phyloP scores from a whole-genome alignment of 2,113 vertebrate genomes.

The Malurus alboscapulatus region DNA sequence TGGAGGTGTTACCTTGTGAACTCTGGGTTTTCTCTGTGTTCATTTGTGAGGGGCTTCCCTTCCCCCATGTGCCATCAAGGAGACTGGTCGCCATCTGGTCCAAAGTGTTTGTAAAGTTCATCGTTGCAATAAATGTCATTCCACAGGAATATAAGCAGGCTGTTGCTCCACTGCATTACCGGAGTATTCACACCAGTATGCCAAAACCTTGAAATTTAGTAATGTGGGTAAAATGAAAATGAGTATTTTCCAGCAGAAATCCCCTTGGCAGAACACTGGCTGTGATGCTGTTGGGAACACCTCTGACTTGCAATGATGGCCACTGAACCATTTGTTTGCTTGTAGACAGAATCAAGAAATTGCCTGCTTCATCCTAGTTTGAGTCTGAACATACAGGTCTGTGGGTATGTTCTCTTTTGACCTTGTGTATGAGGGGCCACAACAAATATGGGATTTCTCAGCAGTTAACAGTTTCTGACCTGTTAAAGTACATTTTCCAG shows the following conservation, averaged over 20 bases:
- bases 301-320: not conserved
- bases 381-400: not conserved
- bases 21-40: not conserved
- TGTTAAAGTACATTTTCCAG: not conserved
- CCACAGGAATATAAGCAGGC: not conserved
- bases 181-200: not conserved
- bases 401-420: not conserved
- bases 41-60: not conserved
- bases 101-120: slow-evolving; percentile 19
- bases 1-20: not conserved
- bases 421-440: not conserved
- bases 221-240: not conserved
- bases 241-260: not conserved
- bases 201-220: not conserved
- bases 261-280: not conserved
- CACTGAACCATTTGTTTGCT: not conserved
- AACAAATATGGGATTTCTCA: not conserved
- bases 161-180: not conserved
- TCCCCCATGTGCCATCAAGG: not conserved
- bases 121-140: not conserved
- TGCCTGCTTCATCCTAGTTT: not conserved
- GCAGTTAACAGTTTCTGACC: not conserved
- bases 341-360: not conserved
- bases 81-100: not conserved
- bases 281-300: not conserved